Evolutionary conservation across 2,888 invertebrate genomes (phyloP).

Genomic region (Cistogaster globosa): DNA sequence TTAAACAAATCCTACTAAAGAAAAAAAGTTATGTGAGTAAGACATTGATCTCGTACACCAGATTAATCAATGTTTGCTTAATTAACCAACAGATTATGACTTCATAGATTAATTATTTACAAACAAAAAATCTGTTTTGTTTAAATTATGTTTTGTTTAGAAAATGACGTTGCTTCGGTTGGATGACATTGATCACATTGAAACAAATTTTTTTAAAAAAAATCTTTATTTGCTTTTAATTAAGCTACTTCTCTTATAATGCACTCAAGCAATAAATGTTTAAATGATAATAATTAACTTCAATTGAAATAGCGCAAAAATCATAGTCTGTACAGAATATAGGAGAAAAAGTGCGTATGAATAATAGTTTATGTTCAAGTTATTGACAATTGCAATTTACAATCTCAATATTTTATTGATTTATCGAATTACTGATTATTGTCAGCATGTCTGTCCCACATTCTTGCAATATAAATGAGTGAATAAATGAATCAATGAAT

Average conservation of each 20-base stretch:
- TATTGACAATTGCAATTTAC: slow-evolving; percentile 51
- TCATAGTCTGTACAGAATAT: too few relatives aligned
- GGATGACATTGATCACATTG: too few relatives aligned
- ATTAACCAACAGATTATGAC: too few relatives aligned
- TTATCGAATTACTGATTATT: slow-evolving; percentile 49
- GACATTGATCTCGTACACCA: too few relatives aligned
- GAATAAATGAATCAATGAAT: slow-evolving; percentile 60
- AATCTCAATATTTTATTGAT: slow-evolving; percentile 43
- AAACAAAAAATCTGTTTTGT: too few relatives aligned
- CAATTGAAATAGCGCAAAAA: slow-evolving; percentile 14
- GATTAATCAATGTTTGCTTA: too few relatives aligned
- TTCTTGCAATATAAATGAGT: slow-evolving; percentile 34
- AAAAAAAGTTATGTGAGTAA: too few relatives aligned
- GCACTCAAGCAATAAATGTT: background rate
- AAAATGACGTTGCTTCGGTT: too few relatives aligned
- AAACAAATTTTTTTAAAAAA: background rate
- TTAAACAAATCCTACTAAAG: too few relatives aligned
- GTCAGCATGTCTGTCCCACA: background rate
- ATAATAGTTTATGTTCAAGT: slow-evolving; percentile 28
- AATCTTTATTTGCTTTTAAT: background rate
- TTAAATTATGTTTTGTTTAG: too few relatives aligned
- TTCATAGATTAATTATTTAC: too few relatives aligned
- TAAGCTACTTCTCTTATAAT: background rate
- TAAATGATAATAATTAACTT: slow-evolving; percentile 34
- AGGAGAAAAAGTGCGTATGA: slow-evolving; percentile 26